Evolutionary conservation across 2,797 vertebrate species (phyloP).

Genomic region (Dipus sagitta): DNA sequence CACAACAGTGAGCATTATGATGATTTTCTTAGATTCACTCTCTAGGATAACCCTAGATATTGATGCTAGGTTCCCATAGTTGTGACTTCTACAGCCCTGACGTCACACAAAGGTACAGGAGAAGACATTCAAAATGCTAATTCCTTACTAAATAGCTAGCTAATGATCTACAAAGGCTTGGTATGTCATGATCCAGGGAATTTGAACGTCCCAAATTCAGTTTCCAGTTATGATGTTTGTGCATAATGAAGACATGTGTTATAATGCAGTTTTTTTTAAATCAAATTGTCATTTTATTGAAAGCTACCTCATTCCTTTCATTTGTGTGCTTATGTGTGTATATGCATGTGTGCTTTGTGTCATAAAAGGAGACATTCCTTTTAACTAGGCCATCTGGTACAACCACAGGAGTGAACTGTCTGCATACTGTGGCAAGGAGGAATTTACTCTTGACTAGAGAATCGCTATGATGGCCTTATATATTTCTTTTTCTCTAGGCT

Average conservation of each 20-base stretch:
- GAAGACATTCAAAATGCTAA: not conserved
- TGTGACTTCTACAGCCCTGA: not conserved
- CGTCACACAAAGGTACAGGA: not conserved
- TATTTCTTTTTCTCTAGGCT: not conserved
- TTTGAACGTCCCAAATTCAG: not conserved
- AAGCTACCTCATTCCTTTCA: not conserved
- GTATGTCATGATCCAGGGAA: not conserved
- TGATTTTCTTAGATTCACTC: not conserved
- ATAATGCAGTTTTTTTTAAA: not conserved
- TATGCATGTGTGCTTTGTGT: not conserved
- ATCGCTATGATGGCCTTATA: not conserved
- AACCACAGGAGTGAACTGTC: not conserved
- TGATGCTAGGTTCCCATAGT: not conserved
- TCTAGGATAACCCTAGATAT: not conserved
- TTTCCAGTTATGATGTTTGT: not conserved
- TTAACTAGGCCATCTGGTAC: constrained; percentile 12
- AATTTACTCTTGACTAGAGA: not conserved
- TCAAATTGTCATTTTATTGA: constrained; percentile 1
- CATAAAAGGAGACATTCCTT: constrained; percentile 32
- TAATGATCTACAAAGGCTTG: not conserved
- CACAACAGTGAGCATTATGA: not conserved
- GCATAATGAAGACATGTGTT: not conserved
- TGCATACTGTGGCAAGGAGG: constrained; percentile 42
- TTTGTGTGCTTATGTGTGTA: not conserved
- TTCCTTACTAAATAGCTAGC: not conserved